phyloP scores from a whole-genome alignment of 1,140 invertebrate genomes.

The Trichomalopsis sarcophagae region DNA sequence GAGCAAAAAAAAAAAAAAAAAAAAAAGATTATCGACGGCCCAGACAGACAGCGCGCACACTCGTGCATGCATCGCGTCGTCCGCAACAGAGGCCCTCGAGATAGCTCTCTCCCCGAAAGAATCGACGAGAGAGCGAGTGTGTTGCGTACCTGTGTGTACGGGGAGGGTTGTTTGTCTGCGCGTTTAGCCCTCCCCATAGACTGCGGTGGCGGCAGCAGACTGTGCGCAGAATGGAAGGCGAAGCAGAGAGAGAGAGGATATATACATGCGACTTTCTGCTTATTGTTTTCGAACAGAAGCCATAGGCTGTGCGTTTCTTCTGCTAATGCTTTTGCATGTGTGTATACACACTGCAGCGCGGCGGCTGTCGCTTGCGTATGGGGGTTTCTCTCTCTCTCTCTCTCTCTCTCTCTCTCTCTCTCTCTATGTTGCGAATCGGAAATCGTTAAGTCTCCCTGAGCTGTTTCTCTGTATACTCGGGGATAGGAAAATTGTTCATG shows the following conservation, averaged over 20 bases:
- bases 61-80: not conserved
- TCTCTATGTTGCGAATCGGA: no score
- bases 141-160: not conserved
- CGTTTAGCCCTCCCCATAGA: not conserved
- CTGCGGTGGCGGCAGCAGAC: not conserved
- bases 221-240: not conserved
- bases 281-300: conserved; percentile 70
- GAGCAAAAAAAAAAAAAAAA: not conserved
- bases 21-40: conserved; percentile 4
- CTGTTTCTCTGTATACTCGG: no score
- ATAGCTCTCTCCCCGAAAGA: not conserved
- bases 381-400: not conserved
- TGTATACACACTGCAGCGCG: not conserved
- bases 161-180: not conserved
- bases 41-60: not conserved
- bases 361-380: not conserved
- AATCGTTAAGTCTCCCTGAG: no score
- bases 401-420: no score
- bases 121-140: not conserved
- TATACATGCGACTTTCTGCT: conserved; percentile 47
- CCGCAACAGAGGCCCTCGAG: not conserved
- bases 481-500: no score
- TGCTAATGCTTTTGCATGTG: not conserved
- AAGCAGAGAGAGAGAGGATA: not conserved
- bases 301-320: conserved; percentile 54